Evolutionary conservation across 30 jellyfish, hydroid and myxozoan genomes (phyloP).

Genomic region (Chironex yamaguchii): DNA sequence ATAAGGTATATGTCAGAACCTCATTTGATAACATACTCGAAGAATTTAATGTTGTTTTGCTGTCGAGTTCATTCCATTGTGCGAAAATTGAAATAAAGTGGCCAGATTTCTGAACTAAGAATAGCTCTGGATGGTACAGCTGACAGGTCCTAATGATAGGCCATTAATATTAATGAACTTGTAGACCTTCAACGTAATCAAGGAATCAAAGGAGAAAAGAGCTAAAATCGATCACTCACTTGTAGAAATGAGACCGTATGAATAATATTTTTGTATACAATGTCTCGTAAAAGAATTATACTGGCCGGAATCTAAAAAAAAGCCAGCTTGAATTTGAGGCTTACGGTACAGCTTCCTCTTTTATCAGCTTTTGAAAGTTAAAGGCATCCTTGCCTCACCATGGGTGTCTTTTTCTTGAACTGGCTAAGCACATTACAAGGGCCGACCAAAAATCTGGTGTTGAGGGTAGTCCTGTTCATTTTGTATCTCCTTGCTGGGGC

Average conservation of each 20-base stretch:
- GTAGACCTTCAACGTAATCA: neutral
- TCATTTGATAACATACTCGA: too few relatives aligned
- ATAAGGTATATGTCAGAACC: too few relatives aligned
- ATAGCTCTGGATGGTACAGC: neutral
- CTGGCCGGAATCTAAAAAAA: too few relatives aligned
- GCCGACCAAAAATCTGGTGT: conserved; percentile 84
- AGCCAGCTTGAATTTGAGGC: too few relatives aligned
- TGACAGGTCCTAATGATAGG: neutral
- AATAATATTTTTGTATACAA: too few relatives aligned
- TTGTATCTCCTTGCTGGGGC: conserved; percentile 89
- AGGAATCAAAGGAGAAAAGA: neutral
- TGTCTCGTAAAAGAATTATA: too few relatives aligned
- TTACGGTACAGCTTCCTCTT: too few relatives aligned
- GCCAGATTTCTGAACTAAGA: neutral
- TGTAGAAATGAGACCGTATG: neutral
- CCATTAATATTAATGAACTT: neutral
- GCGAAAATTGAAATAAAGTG: neutral
- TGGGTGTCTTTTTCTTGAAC: conserved; percentile 93
- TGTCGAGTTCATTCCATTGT: neutral
- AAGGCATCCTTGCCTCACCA: too few relatives aligned
- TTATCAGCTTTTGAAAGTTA: too few relatives aligned
- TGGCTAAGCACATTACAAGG: conserved; percentile 88
- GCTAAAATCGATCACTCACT: neutral
- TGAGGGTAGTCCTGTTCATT: conserved; percentile 68
- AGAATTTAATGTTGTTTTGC: too few relatives aligned